Evolutionary conservation across 2,113 vertebrate genomes (phyloP).

Genomic region (Apeltes quadracus): DNA sequence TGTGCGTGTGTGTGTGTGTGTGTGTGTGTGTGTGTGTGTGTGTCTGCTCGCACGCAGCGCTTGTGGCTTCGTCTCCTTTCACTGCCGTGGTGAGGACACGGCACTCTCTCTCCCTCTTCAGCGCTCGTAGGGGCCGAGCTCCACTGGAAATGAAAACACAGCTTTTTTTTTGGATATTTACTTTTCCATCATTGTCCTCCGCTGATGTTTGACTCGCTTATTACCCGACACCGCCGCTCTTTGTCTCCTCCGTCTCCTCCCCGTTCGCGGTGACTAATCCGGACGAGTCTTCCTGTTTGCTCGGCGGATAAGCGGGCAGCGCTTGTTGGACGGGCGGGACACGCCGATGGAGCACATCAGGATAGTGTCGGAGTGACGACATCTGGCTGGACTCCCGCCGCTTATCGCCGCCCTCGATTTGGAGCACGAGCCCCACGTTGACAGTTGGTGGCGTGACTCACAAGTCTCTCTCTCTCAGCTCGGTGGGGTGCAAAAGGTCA

Average conservation of each 20-base stretch:
- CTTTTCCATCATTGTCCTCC: slow-evolving; percentile 22
- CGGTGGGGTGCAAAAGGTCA: slow-evolving; percentile 32
- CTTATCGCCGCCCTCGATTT: slow-evolving; percentile 69
- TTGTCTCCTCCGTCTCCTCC: slow-evolving; percentile 25
- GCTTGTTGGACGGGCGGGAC: no score
- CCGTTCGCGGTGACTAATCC: slow-evolving; percentile 44
- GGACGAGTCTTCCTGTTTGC: slow-evolving; percentile 60
- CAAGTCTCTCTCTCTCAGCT: slow-evolving; percentile 39
- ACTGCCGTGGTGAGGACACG: slow-evolving; percentile 45
- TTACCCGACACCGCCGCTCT: slow-evolving; percentile 29
- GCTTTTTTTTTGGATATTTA: slow-evolving; percentile 33
- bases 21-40: slow-evolving; percentile 10
- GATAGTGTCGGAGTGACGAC: slow-evolving; percentile 69
- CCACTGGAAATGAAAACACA: slow-evolving; percentile 37
- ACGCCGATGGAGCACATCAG: slow-evolving; percentile 67
- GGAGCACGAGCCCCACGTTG: slow-evolving; percentile 55
- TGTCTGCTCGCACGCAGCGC: slow-evolving; percentile 13
- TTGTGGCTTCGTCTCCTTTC: slow-evolving; percentile 61
- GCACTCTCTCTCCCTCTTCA: slow-evolving; percentile 56
- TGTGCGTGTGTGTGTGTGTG: slow-evolving; percentile 30
- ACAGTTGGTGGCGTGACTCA: slow-evolving; percentile 72
- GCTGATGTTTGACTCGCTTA: slow-evolving; percentile 17
- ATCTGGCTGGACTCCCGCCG: slow-evolving; percentile 70
- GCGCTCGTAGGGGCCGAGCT: slow-evolving; percentile 23
- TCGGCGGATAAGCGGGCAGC: slow-evolving; percentile 72